A percentile compares a stretch with the other conserved stretches of the same genome.
Evolutionary conservation across 2,888 invertebrate species (phyloP).

Genomic region (Lucinisca nassula): DNA sequence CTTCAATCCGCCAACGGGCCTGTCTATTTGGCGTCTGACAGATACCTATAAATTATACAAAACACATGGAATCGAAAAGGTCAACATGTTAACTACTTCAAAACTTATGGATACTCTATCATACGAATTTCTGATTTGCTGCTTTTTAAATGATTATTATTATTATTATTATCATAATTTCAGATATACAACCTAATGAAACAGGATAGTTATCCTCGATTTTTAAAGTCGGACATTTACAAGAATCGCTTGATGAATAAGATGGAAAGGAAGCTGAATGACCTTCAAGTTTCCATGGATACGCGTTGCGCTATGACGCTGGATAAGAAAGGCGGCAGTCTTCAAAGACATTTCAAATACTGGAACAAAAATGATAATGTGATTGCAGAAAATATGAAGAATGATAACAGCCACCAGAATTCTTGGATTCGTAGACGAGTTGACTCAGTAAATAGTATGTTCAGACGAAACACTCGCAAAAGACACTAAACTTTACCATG

Average conservation of each 20-base stretch:
- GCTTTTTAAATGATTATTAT: too few species aligned
- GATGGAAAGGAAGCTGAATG: not conserved
- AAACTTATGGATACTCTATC: too few species aligned
- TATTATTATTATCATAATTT: too few species aligned
- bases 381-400: not conserved
- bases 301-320: not conserved
- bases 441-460: not conserved
- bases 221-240: not conserved
- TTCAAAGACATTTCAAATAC: not conserved
- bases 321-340: not conserved
- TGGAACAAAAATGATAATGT: not conserved
- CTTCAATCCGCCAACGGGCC: too few species aligned
- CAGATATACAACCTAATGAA: not conserved
- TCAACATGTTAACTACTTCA: too few species aligned
- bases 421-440: not conserved
- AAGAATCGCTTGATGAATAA: not conserved
- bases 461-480: not conserved
- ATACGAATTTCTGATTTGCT: too few species aligned
- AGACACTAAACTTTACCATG: too few species aligned
- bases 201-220: not conserved
- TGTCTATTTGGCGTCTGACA: too few species aligned
- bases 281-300: not conserved
- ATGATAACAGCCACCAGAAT: not conserved
- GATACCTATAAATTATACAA: too few species aligned
- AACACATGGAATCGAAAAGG: too few species aligned